phyloP scores from a whole-genome alignment of 2,113 vertebrate genomes.

The Microtus ochrogaster region DNA sequence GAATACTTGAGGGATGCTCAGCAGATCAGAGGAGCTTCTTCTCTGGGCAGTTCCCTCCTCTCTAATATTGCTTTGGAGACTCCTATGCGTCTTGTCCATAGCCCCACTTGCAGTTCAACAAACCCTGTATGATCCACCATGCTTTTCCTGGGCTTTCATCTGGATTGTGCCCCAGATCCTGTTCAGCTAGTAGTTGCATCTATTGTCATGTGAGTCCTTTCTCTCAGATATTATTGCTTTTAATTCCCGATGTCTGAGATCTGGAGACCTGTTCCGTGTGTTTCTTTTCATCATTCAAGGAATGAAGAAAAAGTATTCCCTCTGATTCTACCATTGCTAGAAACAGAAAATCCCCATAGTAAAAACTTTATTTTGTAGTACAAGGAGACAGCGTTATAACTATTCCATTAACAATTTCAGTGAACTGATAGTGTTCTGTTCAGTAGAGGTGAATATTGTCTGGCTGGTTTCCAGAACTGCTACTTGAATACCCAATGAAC shows the following conservation, averaged over 20 bases:
- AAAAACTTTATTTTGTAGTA: background rate
- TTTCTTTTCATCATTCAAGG: background rate
- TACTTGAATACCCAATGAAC: background rate
- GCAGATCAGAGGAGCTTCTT: background rate
- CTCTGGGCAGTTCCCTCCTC: background rate
- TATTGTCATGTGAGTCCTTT: background rate
- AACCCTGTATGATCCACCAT: background rate
- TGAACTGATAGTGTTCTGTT: no score
- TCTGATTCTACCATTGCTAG: background rate
- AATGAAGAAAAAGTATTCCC: background rate
- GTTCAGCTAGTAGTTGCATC: background rate
- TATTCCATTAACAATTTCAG: background rate
- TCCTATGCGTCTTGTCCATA: background rate
- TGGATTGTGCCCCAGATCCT: background rate
- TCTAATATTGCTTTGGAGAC: background rate
- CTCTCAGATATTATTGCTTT: background rate
- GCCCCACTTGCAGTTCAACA: background rate
- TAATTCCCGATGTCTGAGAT: background rate
- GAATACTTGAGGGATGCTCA: fast-evolving
- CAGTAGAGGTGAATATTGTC: background rate
- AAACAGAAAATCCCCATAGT: background rate
- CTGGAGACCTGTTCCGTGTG: background rate
- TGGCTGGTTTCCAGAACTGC: background rate
- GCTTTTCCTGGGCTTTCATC: background rate
- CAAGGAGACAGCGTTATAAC: background rate